Conservation (phyloP, 2,888 invertebrate genomes). For the Dichetophora obliterata region DNA sequence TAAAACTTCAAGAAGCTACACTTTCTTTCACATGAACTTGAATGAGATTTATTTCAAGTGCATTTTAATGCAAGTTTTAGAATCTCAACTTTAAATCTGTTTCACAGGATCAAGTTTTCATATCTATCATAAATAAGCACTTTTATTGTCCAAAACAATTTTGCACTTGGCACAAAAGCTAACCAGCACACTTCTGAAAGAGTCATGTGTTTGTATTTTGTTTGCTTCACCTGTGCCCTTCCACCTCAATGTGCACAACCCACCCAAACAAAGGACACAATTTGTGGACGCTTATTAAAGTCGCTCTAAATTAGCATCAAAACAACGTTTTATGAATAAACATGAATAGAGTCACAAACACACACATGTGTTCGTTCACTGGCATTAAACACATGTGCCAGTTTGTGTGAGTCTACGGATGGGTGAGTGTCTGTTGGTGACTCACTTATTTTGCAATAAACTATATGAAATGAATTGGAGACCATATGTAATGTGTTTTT, state of each 20-base stretch:
- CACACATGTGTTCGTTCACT: background rate
- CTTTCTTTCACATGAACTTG: no score
- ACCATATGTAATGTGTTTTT: background rate
- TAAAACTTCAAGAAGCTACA: no score
- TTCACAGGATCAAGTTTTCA: no score
- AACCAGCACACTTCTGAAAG: no score
- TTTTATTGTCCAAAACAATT: no score
- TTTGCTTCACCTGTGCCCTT: background rate
- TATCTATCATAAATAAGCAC: no score
- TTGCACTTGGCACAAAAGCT: no score
- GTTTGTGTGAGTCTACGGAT: background rate
- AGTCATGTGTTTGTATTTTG: no score
- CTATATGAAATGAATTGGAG: background rate
- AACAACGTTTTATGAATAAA: background rate
- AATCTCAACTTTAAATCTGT: no score
- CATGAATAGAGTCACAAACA: background rate
- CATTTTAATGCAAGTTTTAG: no score
- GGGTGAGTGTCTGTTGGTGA: background rate
- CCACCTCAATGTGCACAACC: background rate
- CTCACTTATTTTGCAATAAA: background rate
- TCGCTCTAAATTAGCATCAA: slow-evolving; percentile 9
- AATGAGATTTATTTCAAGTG: no score
- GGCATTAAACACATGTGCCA: background rate
- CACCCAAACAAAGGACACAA: background rate
- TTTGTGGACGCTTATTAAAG: background rate